Evolutionary conservation across 2,113 vertebrate species (phyloP).

Genomic region (Laticauda colubrina): DNA sequence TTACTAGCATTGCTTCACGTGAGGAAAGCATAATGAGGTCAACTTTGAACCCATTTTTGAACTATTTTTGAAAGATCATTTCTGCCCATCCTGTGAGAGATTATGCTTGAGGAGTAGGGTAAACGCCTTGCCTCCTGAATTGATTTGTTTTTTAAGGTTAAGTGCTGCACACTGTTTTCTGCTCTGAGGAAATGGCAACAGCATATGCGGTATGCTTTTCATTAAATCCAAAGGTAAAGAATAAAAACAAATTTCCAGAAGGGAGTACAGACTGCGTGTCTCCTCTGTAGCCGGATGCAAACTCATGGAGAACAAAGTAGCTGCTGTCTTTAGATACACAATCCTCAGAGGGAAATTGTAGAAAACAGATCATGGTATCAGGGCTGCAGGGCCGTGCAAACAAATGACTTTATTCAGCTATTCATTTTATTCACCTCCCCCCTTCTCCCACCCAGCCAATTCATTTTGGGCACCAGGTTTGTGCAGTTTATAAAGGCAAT

Average conservation of each 20-base stretch:
- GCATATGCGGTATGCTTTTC: slow-evolving; percentile 6
- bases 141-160: background rate
- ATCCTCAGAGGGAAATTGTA: background rate
- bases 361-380: background rate
- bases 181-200: background rate
- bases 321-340: slow-evolving; percentile 6
- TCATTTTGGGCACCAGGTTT: slow-evolving; percentile 7
- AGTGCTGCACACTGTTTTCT: background rate
- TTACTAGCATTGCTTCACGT: background rate
- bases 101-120: background rate
- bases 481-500: slow-evolving; percentile 8
- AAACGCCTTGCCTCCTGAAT: background rate
- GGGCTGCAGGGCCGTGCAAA: background rate
- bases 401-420: slow-evolving; percentile 22
- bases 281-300: slow-evolving; percentile 10
- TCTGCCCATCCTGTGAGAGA: background rate
- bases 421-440: background rate
- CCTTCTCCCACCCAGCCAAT: background rate
- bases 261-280: slow-evolving; percentile 15
- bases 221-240: slow-evolving; percentile 9
- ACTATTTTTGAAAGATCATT: background rate
- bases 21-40: background rate
- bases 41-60: background rate
- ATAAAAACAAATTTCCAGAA: background rate
- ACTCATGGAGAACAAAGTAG: slow-evolving; percentile 13